Base-by-base conservation (phyloP, 1,140 invertebrate genomes). In the Harlomillsia oculata region DNA sequence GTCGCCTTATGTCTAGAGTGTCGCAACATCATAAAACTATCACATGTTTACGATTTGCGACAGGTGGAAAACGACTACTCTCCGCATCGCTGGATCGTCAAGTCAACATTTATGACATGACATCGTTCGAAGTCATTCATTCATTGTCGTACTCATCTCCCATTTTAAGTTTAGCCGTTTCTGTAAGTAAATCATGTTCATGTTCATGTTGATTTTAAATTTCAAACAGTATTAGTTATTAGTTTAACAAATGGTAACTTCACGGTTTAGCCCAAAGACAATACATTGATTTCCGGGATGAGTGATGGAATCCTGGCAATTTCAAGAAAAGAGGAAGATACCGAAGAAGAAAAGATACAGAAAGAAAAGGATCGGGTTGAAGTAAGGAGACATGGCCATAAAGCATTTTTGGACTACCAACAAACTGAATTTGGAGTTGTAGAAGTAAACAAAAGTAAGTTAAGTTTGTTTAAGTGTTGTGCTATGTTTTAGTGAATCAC, bases 1-100 rank as follows among this genome's bases (percentile, higher is more conserved):
- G 92, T 6, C 84, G 84, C 70, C 71, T 94, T 52, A 69, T 96
- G 9, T 80, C 84, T 11, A 81, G 80, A 71, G 77, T 92, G 65
- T 81, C 82, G 37, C 81, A 88, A 68, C 85, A 97, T 72, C 90
- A 97, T 69, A 97, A 97, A 77, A 94, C 92, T 2, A 81, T 97
- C 2, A 96, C 90, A 2, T 84, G 83, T 62, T 66, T 96, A 20
- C 73, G 78, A 62, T 75, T 93, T 52, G 84, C 85, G 20, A 85
- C 82, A 21, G 82, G 89, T 68, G 84, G 83, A 23, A 82, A 80
- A 53, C 78, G 87, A 66, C 74, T 98, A 32, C 68, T 97, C 59
- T 95, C 92, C 8, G 89, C 83, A 5, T 92, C 89, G 2, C 74
- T 97, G 39, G 95, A 98, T 69, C 80, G 87, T 64, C 89, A 96